Base-by-base conservation (phyloP, 2,888 invertebrate species). In the Cryptocheilus praepositus region DNA sequence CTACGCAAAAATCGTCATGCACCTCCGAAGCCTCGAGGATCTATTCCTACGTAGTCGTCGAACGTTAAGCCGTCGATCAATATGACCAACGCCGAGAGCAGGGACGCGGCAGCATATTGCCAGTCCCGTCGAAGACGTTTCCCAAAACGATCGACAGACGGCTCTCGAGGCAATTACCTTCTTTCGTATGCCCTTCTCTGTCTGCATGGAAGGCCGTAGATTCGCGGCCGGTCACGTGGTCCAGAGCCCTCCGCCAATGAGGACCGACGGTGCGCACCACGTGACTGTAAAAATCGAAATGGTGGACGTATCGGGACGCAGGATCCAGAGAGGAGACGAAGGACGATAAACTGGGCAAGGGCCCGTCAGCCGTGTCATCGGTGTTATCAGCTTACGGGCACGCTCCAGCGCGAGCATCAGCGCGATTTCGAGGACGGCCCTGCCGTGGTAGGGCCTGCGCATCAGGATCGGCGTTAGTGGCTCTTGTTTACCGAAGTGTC, bases 241-340 rank as follows among this genome's bases (percentile, higher is more conserved):
- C 66, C 49, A 28, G 4, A 0, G 11, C 36, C 21, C 19, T 44
- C 44, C 54, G 54, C 78, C 78, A 78, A 77, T 78, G 56, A 53
- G 45, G 44, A 36, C 8, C 2, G 8, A 44, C 44, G 46, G 19
- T 51, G 56, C 51, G 28, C 65, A 44, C 82, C 86, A 86, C 84
- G 86, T 86, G 86, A 86, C 75, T 78, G 74, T 69, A 81, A 85
- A 86, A 86, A 85, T 86, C 85, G 85, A 86, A 86, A 86, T 80
- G 86, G 86, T 81, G 86, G 86, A 84, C 85, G 85, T 85, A 85
- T 84, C 82, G 84, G 85, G 86, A 85, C 83, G 86, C 86, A 86
- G 85, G 84, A 84, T 85, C 83, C 81, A 80, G 83, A 81, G 80
- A 80, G 77, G 79, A 83, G 83, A 83, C 83, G 85, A 86, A 86